These are phyloP conservation scores for Odontophorus gujanensis DNA, from an alignment of 2,113 vertebrate species.

Conservation along the genomic window DNA sequence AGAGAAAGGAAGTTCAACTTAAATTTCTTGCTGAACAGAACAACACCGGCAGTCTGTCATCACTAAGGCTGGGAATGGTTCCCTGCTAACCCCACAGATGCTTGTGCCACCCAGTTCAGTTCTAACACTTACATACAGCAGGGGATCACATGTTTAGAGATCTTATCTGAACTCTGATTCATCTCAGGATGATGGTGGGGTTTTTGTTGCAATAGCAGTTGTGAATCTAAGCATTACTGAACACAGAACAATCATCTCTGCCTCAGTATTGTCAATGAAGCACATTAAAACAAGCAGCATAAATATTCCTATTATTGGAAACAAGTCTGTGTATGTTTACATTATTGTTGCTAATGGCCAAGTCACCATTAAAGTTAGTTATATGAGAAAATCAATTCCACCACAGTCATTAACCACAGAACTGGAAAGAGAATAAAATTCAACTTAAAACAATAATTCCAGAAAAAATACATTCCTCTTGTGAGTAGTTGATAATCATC, in stretches of 20 bases:
- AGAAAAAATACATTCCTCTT: slow-evolving; percentile 28
- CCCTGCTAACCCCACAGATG: background rate
- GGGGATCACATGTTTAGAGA: background rate
- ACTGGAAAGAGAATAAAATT: slow-evolving; percentile 47
- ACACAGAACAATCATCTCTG: background rate
- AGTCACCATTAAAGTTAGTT: background rate
- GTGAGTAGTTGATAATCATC: background rate
- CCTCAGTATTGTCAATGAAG: background rate
- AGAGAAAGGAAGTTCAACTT: background rate
- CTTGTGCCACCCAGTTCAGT: background rate
- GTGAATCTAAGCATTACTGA: background rate
- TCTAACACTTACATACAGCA: background rate
- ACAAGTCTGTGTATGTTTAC: background rate
- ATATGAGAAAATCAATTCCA: background rate
- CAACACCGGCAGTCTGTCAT: background rate
- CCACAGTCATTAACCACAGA: background rate
- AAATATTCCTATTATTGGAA: background rate
- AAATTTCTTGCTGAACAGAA: background rate
- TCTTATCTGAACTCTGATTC: background rate
- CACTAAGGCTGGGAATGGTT: background rate
- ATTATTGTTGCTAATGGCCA: background rate
- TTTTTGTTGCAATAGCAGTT: background rate
- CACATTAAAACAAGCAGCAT: background rate
- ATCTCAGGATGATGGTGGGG: background rate
- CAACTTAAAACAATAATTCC: slow-evolving; percentile 15